phyloP scores from a whole-genome alignment of 2,888 invertebrate species.

The Drosophila fungiperda region DNA sequence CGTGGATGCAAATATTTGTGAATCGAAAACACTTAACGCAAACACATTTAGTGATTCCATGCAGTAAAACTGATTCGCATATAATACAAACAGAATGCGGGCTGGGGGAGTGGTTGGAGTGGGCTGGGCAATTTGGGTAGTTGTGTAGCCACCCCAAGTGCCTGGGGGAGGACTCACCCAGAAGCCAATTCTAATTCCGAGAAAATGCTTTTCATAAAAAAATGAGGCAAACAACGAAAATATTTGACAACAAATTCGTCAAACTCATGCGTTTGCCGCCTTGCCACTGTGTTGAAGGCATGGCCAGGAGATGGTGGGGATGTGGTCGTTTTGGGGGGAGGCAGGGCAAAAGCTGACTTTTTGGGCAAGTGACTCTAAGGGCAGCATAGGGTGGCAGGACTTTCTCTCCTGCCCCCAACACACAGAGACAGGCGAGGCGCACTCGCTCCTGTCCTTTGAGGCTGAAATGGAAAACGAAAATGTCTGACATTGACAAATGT shows the following conservation, averaged over 20 bases:
- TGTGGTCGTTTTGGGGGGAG: conserved; percentile 29
- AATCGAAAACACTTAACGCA: conserved; percentile 77
- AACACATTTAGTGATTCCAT: conserved; percentile 75
- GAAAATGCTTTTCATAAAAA: conserved; percentile 75
- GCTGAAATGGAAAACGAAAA: conserved; percentile 84
- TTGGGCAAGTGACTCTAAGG: conserved; percentile 71
- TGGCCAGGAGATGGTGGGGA: conserved; percentile 29
- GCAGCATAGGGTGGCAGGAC: conserved; percentile 33
- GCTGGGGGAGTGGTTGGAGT: not conserved
- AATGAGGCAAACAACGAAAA: conserved; percentile 72
- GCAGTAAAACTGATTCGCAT: conserved; percentile 37
- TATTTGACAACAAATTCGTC: conserved; percentile 82
- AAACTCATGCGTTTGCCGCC: conserved; percentile 72
- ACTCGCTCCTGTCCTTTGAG: conserved; percentile 69
- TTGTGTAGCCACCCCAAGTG: conserved; percentile 26
- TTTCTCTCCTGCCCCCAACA: conserved; percentile 21
- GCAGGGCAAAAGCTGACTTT: conserved; percentile 47
- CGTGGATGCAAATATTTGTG: conserved; percentile 82
- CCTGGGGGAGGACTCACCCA: conserved; percentile 29
- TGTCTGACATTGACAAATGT: conserved; percentile 86
- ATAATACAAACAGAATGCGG: conserved; percentile 33
- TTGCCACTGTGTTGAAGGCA: conserved; percentile 36
- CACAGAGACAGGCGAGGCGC: conserved; percentile 34
- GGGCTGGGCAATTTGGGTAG: conserved; percentile 8
- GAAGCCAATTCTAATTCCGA: conserved; percentile 74